Conservation (phyloP, 2,888 invertebrate genomes). For the Pardosa pseudoannulata region DNA sequence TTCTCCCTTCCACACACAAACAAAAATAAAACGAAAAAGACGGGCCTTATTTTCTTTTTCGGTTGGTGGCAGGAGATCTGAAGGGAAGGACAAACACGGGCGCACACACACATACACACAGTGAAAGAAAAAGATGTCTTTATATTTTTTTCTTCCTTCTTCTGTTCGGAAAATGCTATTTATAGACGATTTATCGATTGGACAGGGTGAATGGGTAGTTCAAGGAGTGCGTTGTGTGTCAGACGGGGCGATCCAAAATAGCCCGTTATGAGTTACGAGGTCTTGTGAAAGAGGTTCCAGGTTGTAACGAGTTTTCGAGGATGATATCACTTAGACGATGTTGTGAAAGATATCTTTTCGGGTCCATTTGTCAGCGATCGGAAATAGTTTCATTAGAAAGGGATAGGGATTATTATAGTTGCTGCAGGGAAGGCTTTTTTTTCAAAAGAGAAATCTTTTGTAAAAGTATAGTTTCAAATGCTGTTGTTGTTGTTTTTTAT, state of each 20-base stretch:
- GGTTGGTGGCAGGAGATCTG: background rate
- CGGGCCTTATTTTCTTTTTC: background rate
- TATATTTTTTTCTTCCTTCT: background rate
- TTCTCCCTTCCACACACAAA: background rate
- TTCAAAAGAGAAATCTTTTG: background rate
- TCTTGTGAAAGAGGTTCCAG: background rate
- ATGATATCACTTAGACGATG: slow-evolving; percentile 10
- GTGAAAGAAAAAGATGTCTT: too few species aligned
- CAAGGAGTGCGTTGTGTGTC: slow-evolving; percentile 8
- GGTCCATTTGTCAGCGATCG: background rate
- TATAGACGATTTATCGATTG: slow-evolving; percentile 61
- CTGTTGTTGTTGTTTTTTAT: too few species aligned
- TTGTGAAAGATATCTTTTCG: background rate
- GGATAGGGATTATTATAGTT: background rate
- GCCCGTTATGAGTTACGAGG: slow-evolving; percentile 15
- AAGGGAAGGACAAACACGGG: slow-evolving; percentile 7
- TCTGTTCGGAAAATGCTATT: slow-evolving; percentile 25
- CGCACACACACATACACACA: too few species aligned
- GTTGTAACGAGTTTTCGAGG: background rate
- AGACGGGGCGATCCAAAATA: slow-evolving; percentile 4
- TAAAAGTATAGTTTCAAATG: too few species aligned
- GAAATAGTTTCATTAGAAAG: background rate
- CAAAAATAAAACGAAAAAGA: background rate
- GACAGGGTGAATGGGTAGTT: slow-evolving; percentile 35
- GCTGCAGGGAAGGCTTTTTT: background rate